Evolutionary conservation across 2,888 invertebrate genomes (phyloP), one percentile per base, ranked within the genome.

Genomic region (Sphaeridia pumilis): DNA sequence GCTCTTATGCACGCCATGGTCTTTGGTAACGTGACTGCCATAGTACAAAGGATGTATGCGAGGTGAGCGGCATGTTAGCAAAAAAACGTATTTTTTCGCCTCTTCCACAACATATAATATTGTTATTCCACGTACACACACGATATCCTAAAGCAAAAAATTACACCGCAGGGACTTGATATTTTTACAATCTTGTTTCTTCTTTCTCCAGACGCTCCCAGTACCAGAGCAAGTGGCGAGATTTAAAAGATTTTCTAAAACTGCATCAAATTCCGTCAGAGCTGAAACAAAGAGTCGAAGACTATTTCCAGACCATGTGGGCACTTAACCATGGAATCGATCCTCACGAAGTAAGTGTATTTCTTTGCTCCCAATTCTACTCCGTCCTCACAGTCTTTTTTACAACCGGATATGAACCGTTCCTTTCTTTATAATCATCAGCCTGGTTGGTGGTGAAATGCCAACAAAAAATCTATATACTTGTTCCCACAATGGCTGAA

Each of bases 291-390:
- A 76, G 94, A 58, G 93, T 95, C 83, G 89, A 92, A 69, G 94
- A 95, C 70, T 94, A 93, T 72, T 94, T 94, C 71, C 93, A 94
- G 72, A 94, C 94, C 14, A 93, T 88, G 80, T 95, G 94, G 94
- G 92, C 93, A 12, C 78, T 95, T 57, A 94, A 93, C 74, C 92
- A 93, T 70, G 94, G 94, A 52, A 94, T 95, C 68, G 93, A 94
- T 71, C 87, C 90, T 65, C 86, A 89, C 69, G 93, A 94, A 83
- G 94, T 92, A 73, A 72, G 73, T 12, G n/a, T n/a, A 66, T 21
- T 35, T 43, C n/a, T 10, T 3, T 44, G 10, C 17, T 14, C 53
- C 31, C 25, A 25, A 54, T 53, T n/a, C n/a, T n/a, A n/a, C 52
- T 34, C 22, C 36, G 14, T 54, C 35, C 26, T 34, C n/a, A n/a